Conservation (phyloP, 2,113 vertebrate genomes). For the Uria lomvia region DNA sequence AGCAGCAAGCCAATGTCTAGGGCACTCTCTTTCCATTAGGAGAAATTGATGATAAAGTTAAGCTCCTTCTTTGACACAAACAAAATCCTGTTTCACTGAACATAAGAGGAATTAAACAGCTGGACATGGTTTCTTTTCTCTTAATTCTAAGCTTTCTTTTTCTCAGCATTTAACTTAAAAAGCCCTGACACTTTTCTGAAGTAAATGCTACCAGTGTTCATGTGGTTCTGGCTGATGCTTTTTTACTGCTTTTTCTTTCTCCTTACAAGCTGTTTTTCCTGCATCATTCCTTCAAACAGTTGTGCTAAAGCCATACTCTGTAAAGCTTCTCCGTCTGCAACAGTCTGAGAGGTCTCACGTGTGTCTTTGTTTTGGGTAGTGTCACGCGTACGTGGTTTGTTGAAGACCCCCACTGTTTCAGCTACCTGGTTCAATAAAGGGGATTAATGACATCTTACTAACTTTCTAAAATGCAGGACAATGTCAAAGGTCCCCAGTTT, state of each 20-base stretch:
- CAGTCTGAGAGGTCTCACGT: background rate
- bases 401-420: background rate
- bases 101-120: background rate
- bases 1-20: background rate
- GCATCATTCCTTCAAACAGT: background rate
- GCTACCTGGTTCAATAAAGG: background rate
- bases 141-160: constrained; percentile 5
- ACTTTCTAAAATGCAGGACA: background rate
- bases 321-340: background rate
- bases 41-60: background rate
- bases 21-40: background rate
- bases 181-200: background rate
- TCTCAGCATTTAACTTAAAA: constrained; percentile 1
- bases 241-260: background rate
- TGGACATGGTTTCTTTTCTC: background rate
- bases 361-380: background rate
- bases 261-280: background rate
- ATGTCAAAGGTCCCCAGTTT: background rate
- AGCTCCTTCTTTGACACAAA: background rate
- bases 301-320: background rate
- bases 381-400: background rate
- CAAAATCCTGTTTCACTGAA: background rate
- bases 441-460: background rate
- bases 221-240: background rate
- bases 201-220: background rate